These are phyloP conservation scores for Burhinus oedicnemus DNA, from an alignment of 2,113 vertebrate genomes.

Conservation along the genomic window DNA sequence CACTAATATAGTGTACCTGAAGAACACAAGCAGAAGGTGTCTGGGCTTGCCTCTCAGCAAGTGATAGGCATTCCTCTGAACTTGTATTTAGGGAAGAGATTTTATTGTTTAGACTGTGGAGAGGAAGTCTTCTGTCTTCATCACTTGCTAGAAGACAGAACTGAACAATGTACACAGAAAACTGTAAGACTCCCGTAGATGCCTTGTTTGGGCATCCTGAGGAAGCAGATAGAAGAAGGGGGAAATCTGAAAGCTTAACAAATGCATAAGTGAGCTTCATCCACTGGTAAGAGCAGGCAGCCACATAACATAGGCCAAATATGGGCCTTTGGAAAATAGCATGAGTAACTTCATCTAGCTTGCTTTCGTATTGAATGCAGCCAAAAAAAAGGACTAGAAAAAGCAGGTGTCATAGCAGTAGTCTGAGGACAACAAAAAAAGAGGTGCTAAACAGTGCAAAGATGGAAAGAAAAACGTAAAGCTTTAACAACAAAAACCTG, in stretches of 20 bases:
- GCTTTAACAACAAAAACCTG: not conserved
- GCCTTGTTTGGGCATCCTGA: not conserved
- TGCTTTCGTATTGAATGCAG: not conserved
- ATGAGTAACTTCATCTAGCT: not conserved
- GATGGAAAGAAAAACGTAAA: not conserved
- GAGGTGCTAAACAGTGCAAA: not conserved
- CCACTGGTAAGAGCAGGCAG: not conserved
- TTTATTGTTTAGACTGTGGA: not conserved
- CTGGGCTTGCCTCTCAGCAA: not conserved
- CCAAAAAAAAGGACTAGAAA: not conserved
- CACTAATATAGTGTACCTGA: not conserved
- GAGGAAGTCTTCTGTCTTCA: not conserved
- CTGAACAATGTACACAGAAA: not conserved
- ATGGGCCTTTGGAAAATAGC: not conserved
- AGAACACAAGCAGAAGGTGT: not conserved
- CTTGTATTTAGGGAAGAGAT: not conserved
- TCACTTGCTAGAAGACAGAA: not conserved
- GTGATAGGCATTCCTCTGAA: not conserved
- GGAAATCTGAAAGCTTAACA: not conserved
- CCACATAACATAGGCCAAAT: not conserved
- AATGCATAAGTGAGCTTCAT: not conserved
- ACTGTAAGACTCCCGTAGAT: accelerated
- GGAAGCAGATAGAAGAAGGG: not conserved
- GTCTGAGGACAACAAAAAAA: not conserved
- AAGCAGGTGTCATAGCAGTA: not conserved